Base-by-base conservation (phyloP, 2,113 vertebrate species). In the Nibea albiflora region DNA sequence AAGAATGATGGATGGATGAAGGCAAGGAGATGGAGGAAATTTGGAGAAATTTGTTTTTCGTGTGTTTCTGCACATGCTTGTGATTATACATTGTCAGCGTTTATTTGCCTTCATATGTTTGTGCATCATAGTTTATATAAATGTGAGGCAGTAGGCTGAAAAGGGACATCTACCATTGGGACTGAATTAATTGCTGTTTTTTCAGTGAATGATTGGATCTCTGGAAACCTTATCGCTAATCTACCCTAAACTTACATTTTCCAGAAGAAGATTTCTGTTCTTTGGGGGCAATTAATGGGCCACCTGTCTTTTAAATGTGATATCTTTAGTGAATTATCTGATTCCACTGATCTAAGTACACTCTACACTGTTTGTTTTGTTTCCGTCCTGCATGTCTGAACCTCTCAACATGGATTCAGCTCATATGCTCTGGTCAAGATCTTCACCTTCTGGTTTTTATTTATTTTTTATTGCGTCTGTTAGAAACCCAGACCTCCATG, bases 101-200 rank as follows among this genome's bases (percentile, higher is more conserved):
- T 63, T 65, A 50, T 73, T 83, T 63, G 44, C 8, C 9, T 15
- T 3, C 9, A 4, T 19, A 9, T 19, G 4, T 28, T 57, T 52
- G 26, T 69, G n/a, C 2, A 35, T 53, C 11, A 67, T 12, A 22
- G 10, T 35, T n/a, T 24, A 44, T 44, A 39, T 20, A 53, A n/a
- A 14, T 42, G 24, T 56, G 5, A 5, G 50, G 11, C 9, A 39
- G 5, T 11, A 22, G 26, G 39, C 26, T 24, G 15, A 58, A 57
- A 2, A 24, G 47, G 5, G n/a, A 16, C 26, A 70, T 76, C 65
- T n/a, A 24, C 31, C 52, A 57, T 47, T 53, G 19, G 4, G 20
- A 54, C 64, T 57, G 14, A 80, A 67, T 58, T 71, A 53, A 28
- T 53, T 31, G 63, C 17, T 42, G 20, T 35, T 28, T 16, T 73